These are phyloP conservation scores for Leptocoma aspasia DNA, from an alignment of 2,113 vertebrate species.

Conservation along the genomic window DNA sequence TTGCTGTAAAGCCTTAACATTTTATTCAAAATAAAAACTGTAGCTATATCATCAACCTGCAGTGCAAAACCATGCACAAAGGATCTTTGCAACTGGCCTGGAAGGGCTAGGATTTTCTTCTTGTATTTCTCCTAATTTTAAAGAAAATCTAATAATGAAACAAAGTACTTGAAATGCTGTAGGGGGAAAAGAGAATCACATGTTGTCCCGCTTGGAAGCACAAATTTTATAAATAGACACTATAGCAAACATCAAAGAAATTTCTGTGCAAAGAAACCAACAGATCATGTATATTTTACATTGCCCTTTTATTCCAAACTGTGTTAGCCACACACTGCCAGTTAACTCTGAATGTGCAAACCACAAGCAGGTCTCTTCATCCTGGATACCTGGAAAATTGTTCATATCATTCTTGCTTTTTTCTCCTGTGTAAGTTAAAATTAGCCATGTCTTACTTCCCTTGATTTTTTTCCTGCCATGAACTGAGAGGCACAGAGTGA, in stretches of 20 bases:
- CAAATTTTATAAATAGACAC: constrained; percentile 48
- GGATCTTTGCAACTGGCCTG: neutral
- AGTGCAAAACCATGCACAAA: neutral
- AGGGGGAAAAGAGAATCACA: neutral
- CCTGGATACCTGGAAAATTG: neutral
- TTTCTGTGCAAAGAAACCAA: neutral
- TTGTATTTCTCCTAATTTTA: neutral
- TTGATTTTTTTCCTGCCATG: neutral
- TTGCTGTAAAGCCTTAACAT: neutral
- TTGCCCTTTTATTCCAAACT: constrained; percentile 19
- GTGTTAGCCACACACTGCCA: neutral
- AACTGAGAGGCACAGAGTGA: neutral
- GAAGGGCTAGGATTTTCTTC: neutral
- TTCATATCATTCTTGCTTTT: fast-evolving
- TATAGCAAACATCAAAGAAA: constrained; percentile 16
- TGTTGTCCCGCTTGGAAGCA: constrained; percentile 17
- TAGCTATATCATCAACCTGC: neutral
- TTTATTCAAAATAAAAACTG: neutral
- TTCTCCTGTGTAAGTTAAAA: neutral
- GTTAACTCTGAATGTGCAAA: neutral
- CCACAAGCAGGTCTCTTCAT: neutral
- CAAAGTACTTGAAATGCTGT: constrained; percentile 38
- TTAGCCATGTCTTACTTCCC: neutral
- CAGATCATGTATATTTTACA: constrained; percentile 32
- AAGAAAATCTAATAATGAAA: constrained; percentile 49